Conservation (phyloP, 2,888 invertebrate species). For the Clanis bilineata region DNA sequence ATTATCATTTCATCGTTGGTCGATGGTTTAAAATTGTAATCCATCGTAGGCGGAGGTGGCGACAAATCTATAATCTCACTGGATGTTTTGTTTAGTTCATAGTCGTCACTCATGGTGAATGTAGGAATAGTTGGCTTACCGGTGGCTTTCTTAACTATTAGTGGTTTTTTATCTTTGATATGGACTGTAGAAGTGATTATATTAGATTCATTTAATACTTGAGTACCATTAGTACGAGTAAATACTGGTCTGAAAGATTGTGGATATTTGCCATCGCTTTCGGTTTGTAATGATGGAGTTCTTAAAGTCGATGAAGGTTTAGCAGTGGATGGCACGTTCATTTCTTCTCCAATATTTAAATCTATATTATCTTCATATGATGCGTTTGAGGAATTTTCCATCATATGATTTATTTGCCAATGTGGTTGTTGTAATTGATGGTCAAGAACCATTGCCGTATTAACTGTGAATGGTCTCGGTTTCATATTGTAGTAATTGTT, state of each 20-base stretch:
- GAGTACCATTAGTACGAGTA: constrained; percentile 45
- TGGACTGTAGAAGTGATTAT: constrained; percentile 77
- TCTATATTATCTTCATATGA: constrained; percentile 70
- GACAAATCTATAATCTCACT: constrained; percentile 76
- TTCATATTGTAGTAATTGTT: constrained; percentile 49
- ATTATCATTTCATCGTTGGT: constrained; percentile 77
- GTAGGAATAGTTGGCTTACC: constrained; percentile 59
- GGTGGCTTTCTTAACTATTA: constrained; percentile 59
- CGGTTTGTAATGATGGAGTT: constrained; percentile 34
- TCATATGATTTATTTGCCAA: constrained; percentile 75
- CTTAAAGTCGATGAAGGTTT: constrained; percentile 43
- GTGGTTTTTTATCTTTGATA: constrained; percentile 70
- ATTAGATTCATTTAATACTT: constrained; percentile 54
- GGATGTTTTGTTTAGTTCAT: constrained; percentile 56
- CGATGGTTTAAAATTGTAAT: constrained; percentile 69
- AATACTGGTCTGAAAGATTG: constrained; percentile 50
- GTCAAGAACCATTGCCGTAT: constrained; percentile 57
- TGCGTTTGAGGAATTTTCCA: constrained; percentile 65
- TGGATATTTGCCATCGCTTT: constrained; percentile 46
- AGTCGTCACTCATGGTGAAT: constrained; percentile 53
- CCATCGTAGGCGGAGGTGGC: constrained; percentile 73
- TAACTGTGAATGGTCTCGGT: constrained; percentile 72
- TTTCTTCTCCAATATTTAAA: constrained; percentile 74
- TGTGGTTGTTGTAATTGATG: constrained; percentile 76
- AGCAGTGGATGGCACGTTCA: constrained; percentile 41